Evolutionary conservation across 2,797 vertebrate species (phyloP).

Genomic region (Perdix hodgsoniae): DNA sequence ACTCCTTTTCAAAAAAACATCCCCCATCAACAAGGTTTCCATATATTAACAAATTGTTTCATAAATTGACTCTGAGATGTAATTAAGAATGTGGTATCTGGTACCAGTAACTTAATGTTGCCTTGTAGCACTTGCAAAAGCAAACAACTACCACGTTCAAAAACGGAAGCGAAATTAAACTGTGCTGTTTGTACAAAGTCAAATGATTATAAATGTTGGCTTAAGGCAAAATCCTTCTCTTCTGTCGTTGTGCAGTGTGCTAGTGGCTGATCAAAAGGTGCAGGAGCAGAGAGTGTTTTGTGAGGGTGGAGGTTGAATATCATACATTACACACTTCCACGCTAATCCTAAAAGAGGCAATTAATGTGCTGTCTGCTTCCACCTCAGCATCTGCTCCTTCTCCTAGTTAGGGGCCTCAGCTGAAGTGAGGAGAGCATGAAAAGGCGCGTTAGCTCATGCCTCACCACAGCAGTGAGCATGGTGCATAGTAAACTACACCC

Average conservation of each 20-base stretch:
- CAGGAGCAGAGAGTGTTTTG: neutral
- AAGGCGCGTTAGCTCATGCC: neutral
- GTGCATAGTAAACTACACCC: neutral
- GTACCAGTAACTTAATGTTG: slow-evolving; percentile 22
- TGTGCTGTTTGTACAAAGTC: neutral
- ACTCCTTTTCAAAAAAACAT: neutral
- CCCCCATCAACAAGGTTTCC: neutral
- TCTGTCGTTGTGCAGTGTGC: neutral
- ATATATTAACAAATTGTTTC: slow-evolving; percentile 4
- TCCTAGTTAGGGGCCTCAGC: neutral
- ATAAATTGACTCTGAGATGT: slow-evolving; percentile 20
- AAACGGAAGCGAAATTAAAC: slow-evolving; percentile 47
- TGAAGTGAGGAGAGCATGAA: neutral
- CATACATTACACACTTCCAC: neutral
- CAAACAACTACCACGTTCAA: slow-evolving; percentile 8
- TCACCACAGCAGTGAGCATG: neutral
- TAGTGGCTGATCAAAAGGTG: neutral
- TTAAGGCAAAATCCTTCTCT: slow-evolving; percentile 39
- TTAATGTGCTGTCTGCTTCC: neutral
- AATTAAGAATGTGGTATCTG: slow-evolving; percentile 33
- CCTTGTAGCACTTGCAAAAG: slow-evolving; percentile 35
- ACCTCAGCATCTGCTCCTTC: neutral
- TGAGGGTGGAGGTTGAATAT: neutral
- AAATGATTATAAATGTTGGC: slow-evolving; percentile 8
- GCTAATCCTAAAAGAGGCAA: slow-evolving; percentile 24